These are phyloP conservation scores for Entomyzon cyanotis DNA, from an alignment of 2,113 vertebrate genomes.

Conservation along the genomic window DNA sequence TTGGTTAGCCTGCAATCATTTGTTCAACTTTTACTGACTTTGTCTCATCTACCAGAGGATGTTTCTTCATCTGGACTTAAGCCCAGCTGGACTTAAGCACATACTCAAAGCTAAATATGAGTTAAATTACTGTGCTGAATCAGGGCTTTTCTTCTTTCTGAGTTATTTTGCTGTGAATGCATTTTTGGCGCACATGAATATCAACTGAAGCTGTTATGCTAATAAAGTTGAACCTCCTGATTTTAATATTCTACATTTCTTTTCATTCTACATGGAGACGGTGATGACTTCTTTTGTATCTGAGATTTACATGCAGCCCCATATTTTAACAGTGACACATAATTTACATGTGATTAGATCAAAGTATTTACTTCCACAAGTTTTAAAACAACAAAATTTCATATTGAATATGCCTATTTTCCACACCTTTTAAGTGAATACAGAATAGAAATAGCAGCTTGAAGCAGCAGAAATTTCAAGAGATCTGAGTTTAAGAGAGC, in stretches of 20 bases:
- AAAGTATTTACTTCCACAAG: constrained; percentile 63
- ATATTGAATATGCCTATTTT: constrained; percentile 56
- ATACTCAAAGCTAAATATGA: constrained; percentile 23
- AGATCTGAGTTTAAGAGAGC: constrained; percentile 46
- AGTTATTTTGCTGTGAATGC: constrained; percentile 62
- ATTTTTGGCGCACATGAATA: constrained; percentile 63
- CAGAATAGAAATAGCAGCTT: constrained; percentile 57
- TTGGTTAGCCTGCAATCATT: not conserved
- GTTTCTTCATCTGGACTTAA: constrained; percentile 28
- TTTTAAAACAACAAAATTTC: constrained; percentile 68
- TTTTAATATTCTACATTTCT: constrained; percentile 67
- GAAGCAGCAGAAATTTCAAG: constrained; percentile 64
- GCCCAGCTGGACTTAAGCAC: constrained; percentile 37
- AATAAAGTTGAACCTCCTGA: constrained; percentile 55
- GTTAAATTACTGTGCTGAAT: constrained; percentile 57
- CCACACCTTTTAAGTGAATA: constrained; percentile 58
- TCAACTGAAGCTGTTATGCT: constrained; percentile 63
- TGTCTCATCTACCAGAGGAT: not conserved
- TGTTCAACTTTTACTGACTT: not conserved
- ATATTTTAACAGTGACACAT: constrained; percentile 71
- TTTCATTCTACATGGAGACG: constrained; percentile 61
- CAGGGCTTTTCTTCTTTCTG: constrained; percentile 59
- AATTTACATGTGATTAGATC: constrained; percentile 72
- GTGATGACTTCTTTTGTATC: constrained; percentile 67
- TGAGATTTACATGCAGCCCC: constrained; percentile 63